Base-by-base conservation (phyloP, 1,140 invertebrate genomes). In the Drosophila nasuta region DNA sequence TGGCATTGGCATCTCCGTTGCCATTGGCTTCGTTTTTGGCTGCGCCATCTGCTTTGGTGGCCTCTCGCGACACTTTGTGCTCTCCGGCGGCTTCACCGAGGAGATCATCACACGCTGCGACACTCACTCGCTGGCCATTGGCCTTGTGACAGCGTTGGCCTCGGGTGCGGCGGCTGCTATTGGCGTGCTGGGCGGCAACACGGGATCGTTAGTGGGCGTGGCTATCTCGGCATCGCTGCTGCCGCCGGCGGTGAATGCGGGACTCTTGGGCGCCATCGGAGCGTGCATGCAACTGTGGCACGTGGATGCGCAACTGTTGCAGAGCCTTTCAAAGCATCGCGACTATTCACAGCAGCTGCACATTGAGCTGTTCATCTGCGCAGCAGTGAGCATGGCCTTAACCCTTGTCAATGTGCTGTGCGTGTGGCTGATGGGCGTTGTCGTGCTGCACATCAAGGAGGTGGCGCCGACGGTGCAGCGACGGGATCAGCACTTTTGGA, bases 191-290 rank as follows among this genome's bases (percentile, higher is more conserved):
- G 95, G 96, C 15, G 94, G 94, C 20, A 96, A 97, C 89, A 94
- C 95, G 1, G 94, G 95, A 1, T 96, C 96, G 1, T 89, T 97
- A 28, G 96, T 96, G 10, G 96, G 96, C 41, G 96, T 97, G 6
- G 96, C 96, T 4, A 97, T 97, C 56, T 96, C 96, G 1, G 96
- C 96, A 0, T 96, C 96, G 0, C 91, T 97, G 5, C 93, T 97
- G 43, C 96, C 96, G 13, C 96, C 96, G 2, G 95, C 95, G 15
- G 96, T 97, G 0, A 97, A 97, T 87, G 94, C 95, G 5, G 96
- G 95, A 1, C 89, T 96, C 5, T 85, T 96, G 1, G 96, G 95
- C 95, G 95, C 95, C 0, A 93, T 95, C 81, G 93, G 95, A 1
- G 77, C 95, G 2, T 93, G 94, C 38, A 82, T 92, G 0, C 74